Conservation (phyloP, 2,113 vertebrate genomes). For the Platycercus adscitus region DNA sequence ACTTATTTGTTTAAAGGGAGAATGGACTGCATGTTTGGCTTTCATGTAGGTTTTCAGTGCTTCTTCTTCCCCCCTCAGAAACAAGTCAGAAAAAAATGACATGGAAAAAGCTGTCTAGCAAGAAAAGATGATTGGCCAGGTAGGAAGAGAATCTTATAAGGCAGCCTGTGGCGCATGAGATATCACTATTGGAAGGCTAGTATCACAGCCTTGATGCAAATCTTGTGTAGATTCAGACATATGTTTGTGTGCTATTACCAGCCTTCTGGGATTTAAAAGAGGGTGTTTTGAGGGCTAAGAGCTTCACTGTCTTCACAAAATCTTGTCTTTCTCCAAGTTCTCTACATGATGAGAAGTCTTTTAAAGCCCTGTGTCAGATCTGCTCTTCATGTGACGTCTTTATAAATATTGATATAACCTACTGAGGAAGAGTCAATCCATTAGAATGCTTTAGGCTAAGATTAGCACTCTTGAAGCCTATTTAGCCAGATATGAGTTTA, state of each 20-base stretch:
- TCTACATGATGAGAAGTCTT: background rate
- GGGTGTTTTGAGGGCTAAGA: background rate
- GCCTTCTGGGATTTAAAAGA: background rate
- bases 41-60: background rate
- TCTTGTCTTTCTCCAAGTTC: background rate
- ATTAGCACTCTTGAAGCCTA: slow-evolving; percentile 59
- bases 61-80: background rate
- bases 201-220: fast-evolving
- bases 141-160: background rate
- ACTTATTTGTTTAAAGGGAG: background rate
- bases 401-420: slow-evolving; percentile 60
- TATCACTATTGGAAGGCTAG: background rate
- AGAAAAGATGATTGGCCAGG: background rate
- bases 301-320: background rate
- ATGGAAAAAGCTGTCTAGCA: background rate
- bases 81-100: background rate
- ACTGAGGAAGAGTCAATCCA: slow-evolving; percentile 36
- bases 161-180: fast-evolving
- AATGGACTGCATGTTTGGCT: background rate
- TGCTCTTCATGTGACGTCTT: slow-evolving; percentile 4
- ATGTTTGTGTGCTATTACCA: background rate
- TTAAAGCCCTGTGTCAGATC: slow-evolving; percentile 5
- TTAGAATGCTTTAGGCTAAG: slow-evolving; percentile 54
- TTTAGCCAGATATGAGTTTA: slow-evolving; percentile 51
- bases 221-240: background rate